Evolutionary conservation across 2,797 vertebrate species (phyloP), one percentile per base, ranked within the genome.

Genomic region (Hipposideros larvatus): DNA sequence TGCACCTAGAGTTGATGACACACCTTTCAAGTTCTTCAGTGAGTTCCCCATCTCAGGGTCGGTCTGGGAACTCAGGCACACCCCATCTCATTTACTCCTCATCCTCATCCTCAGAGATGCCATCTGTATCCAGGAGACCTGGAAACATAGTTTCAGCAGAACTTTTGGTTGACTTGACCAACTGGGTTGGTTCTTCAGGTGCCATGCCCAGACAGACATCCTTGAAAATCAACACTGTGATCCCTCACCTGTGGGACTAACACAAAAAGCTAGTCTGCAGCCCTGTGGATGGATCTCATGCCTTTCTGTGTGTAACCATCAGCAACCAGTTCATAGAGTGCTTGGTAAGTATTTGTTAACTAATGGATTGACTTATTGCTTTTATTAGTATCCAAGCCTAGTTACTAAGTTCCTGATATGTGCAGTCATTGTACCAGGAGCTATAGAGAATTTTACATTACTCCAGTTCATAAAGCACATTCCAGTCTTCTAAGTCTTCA

Each of bases 381-480:
- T 90, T 83, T 95, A 65, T 43, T 80, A 68, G 24, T 79, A 70
- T 9, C 46, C 41, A 71, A 53, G 7, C 53, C 37, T 93, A 66
- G 66, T 65, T 71, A 48, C 74, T 71, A 82, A 71, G 34, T 41
- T 28, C 37, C 9, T 59, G n/a, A 80, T 78, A 91, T 22, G 11
- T 71, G 3, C 6, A n/a, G 11, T 43, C 48, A 59, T 79, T 86
- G 8, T 73, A 63, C 34, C 6, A 66, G 34, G 9, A 92, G 19
- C 68, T 37, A 0, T 14, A 71, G 46, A 83, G 53, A 93, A 90
- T 70, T 96, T 84, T 80, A 24, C 3, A 59, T 94, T 91, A 88
- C 41, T 79, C 68, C 26, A 70, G 31, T 92, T 92, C 79, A 4
- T 73, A 94, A 95, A 91, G 34, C 48, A 77, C 18, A 61, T 90